Base-by-base conservation (phyloP, 2,888 invertebrate species). In the Yponomeuta evonymella region DNA sequence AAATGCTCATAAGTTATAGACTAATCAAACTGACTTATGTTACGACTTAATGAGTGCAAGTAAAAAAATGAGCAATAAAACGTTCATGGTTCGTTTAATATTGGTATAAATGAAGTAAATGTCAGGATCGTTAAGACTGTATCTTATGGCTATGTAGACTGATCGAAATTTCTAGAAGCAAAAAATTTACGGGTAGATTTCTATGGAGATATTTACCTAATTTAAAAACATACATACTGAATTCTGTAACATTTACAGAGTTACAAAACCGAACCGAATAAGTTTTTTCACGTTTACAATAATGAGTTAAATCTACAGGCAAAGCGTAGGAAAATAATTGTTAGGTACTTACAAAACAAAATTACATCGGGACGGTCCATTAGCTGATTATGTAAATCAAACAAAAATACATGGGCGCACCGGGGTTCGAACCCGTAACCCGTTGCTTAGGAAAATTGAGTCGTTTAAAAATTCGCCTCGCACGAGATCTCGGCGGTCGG, bases 401-500 rank as follows among this genome's bases (percentile, higher is more conserved):
- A 70, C 33, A 33, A 70, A 70, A 64, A 58, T 29, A 69, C 58
- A 58, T 33, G 23, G 15, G 15, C 48, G 51, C 15, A 23, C 36
- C 48, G 8, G 30, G 6, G 2, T 11, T 69, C 69, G 33, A 69
- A 69, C 23, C 51, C 33, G 65, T 73, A 70, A 15, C 51, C 58
- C 43, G 8, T 74, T 71, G 72, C 72, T 75, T 72, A 75, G 67
- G 72, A 79, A 83, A 86, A 90, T 89, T 88, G 83, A 90, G 88
- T 83, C 82, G 85, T 90, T 84, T 81, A 79, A 87, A 80, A 85
- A 83, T 82, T 83, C 80, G 79, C 79, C 75, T 73, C 80, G 76
- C 81, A 83, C 84, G 85, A 83, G 83, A 81, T 79, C 10, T 51
- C 33, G 71, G 43, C 69, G 70, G 23, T 58, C 51, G 2, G 69